Evolutionary conservation across 2,888 invertebrate species (phyloP).

Genomic region (Octodonta nipae): DNA sequence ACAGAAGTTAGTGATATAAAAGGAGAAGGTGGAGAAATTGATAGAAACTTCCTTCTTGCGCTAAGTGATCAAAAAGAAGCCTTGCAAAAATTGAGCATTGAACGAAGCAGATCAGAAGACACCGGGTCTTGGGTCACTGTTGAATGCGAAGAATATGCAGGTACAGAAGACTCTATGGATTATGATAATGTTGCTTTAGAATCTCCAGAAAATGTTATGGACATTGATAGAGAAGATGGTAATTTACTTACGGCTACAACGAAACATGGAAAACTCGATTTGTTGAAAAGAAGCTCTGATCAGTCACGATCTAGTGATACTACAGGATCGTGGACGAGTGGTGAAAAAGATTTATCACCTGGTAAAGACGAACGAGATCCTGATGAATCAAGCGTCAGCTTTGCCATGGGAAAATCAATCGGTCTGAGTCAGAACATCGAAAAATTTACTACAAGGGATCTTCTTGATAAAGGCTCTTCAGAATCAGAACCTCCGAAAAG

Average conservation of each 20-base stretch:
- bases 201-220: constrained; percentile 24
- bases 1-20: constrained; percentile 52
- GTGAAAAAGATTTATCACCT: constrained; percentile 58
- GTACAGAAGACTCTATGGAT: constrained; percentile 51
- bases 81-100: constrained; percentile 35
- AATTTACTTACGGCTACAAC: constrained; percentile 36
- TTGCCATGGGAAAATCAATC: constrained; percentile 64
- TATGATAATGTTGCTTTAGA: constrained; percentile 28
- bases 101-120: constrained; percentile 51
- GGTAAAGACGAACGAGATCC: constrained; percentile 47
- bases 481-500: constrained; percentile 23
- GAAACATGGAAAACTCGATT: constrained; percentile 38
- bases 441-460: constrained; percentile 50
- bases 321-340: constrained; percentile 61
- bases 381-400: constrained; percentile 62
- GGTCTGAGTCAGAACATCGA: constrained; percentile 65
- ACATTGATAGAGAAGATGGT: constrained; percentile 14
- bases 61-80: constrained; percentile 37
- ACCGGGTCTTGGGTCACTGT: constrained; percentile 55
- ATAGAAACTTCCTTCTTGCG: constrained; percentile 40
- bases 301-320: constrained; percentile 68
- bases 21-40: constrained; percentile 29
- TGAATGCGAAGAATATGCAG: constrained; percentile 54
- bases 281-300: constrained; percentile 55
- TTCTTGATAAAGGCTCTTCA: constrained; percentile 36